phyloP scores from a whole-genome alignment of 2,797 vertebrate genomes.

The Chiloscyllium punctatum region DNA sequence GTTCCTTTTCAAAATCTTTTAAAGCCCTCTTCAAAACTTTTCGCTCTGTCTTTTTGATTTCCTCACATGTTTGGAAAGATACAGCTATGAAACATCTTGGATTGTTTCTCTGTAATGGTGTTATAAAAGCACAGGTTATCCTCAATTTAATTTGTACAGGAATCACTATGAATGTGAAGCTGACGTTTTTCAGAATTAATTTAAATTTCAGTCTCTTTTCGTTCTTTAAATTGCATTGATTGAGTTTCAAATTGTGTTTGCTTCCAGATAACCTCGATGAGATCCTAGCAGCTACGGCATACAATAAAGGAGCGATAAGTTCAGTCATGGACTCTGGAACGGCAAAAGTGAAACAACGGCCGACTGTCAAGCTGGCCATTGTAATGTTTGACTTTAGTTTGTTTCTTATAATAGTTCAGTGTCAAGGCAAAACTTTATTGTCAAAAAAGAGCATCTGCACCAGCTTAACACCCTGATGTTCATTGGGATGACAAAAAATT shows the following conservation, averaged over 20 bases:
- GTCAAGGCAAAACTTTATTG: background rate
- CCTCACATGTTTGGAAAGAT: background rate
- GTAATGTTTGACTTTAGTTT: constrained; percentile 8
- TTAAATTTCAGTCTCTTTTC: background rate
- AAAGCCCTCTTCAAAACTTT: background rate
- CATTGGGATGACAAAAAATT: background rate
- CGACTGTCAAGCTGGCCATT: constrained; percentile 24
- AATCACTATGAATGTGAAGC: background rate
- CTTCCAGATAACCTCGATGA: constrained; percentile 3
- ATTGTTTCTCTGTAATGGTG: background rate
- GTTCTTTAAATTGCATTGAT: background rate
- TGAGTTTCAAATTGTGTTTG: background rate
- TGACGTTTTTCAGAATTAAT: background rate
- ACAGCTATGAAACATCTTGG: background rate
- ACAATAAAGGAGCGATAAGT: background rate
- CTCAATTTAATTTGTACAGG: background rate
- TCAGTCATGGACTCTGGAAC: constrained; percentile 1
- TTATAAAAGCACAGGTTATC: background rate
- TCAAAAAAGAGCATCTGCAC: background rate
- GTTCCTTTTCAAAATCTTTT: background rate
- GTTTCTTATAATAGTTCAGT: background rate
- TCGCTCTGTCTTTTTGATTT: background rate
- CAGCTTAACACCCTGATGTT: too few relatives aligned
- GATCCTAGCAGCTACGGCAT: background rate
- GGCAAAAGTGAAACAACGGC: background rate